phyloP scores from a whole-genome alignment of 2,113 vertebrate species.

The Pheucticus melanocephalus region DNA sequence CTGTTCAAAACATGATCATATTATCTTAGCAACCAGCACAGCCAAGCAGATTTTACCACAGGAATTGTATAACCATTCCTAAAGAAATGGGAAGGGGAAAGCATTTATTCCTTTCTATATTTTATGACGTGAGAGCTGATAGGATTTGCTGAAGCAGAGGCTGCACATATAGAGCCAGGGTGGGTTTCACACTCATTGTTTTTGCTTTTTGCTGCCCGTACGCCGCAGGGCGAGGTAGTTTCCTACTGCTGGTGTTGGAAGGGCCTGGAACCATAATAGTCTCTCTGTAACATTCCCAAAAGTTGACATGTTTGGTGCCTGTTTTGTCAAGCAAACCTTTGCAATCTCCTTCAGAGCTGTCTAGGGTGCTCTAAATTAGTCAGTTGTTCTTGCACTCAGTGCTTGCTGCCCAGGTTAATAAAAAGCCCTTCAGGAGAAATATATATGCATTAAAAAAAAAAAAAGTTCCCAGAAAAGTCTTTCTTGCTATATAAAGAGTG shows the following conservation, averaged over 20 bases:
- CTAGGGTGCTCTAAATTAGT: conserved; percentile 41
- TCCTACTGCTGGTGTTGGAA: conserved; percentile 29
- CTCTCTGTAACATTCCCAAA: conserved; percentile 31
- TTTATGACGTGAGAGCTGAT: conserved; percentile 62
- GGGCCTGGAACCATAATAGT: background rate
- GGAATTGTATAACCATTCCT: conserved; percentile 53
- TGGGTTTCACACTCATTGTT: conserved; percentile 22
- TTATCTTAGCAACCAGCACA: conserved; percentile 58
- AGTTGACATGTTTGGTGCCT: conserved; percentile 47
- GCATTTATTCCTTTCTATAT: conserved; percentile 46
- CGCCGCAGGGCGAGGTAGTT: background rate
- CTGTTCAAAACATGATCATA: conserved; percentile 5
- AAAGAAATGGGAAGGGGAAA: conserved; percentile 58
- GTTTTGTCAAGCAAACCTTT: conserved; percentile 47
- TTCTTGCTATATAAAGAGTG: conserved; percentile 1
- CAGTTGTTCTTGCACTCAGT: background rate
- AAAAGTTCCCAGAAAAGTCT: conserved; percentile 6
- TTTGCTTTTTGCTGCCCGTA: background rate
- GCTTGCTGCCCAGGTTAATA: background rate
- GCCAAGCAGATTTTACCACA: conserved; percentile 49
- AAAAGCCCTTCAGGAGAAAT: conserved; percentile 52
- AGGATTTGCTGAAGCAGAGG: background rate
- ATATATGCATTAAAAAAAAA: background rate
- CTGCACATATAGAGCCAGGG: background rate
- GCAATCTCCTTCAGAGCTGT: conserved; percentile 27